Base-by-base conservation (phyloP, 2,113 vertebrate species). In the Brachyistius frenatus region DNA sequence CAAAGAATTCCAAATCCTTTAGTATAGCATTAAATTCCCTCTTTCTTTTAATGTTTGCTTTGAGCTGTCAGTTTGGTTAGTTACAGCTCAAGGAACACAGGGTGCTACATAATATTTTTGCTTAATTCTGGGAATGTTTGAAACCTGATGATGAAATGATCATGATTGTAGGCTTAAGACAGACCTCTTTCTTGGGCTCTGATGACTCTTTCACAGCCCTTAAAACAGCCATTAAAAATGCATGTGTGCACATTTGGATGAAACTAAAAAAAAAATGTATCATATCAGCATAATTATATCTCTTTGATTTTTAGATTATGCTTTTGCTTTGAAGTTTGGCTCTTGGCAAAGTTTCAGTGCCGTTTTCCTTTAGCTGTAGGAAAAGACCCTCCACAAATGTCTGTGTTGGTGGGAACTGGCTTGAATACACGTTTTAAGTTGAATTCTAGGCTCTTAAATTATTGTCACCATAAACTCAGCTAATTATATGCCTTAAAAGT, bases 241-340 rank as follows among this genome's bases (percentile, higher is more conserved):
- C 14, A 81, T 72, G 53, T 66, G 44, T 36, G 73, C 47, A 60
- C 81, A 78, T 72, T 83, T 83, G 47, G 61, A 56, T 63, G 55
- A 55, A 85, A 56, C 67, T 60, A 5, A 15, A 37, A 44, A 44
- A 69, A 44, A 70, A 78, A 61, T 81, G 39, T 74, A 63, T 69
- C 62, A 36, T 23, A 78, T 80, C 77, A 71, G 84, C 78, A 84
- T 81, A 87, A 89, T 85, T 65, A 55, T 55, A 74, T 62, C 54
- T 73, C 83, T 93, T 76, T 84, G 75, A 87, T 89, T 88, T 87
- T 86, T 57, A 85, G 72, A 70, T 89, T 71, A 44, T 54, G 73
- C 50, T 61, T 36, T 30, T 68, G 72, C 88, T 89, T 91, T 89
- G 76, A 92, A 78, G 85, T 90, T 70, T 84, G 70, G 66, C 76